Conservation (phyloP, 92 coral and sea anemone species). For the Actinernus sp. region DNA sequence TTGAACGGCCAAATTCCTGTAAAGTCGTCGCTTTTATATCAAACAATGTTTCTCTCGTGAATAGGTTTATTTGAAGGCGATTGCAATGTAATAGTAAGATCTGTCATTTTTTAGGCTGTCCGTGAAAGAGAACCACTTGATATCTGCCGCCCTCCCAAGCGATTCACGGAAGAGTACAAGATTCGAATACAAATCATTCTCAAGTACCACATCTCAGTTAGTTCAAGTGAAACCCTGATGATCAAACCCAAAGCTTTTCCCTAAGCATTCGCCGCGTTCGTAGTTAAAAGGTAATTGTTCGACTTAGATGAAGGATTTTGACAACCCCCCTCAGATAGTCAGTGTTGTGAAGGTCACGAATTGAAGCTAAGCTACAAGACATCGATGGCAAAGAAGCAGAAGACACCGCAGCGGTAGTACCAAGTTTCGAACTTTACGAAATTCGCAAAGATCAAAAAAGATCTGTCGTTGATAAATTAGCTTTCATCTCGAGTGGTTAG, state of each 20-base stretch:
- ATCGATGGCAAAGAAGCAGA: not conserved
- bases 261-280: no score
- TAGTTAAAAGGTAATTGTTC: not conserved
- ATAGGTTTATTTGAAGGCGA: no score
- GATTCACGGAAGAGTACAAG: no score
- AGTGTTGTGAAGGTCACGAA: slow-evolving; percentile 4
- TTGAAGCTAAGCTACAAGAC: not conserved
- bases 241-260: no score
- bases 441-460: no score
- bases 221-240: slow-evolving; percentile 10
- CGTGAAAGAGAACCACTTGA: not conserved
- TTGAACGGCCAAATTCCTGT: no score
- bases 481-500: not conserved
- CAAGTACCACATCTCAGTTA: no score
- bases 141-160: slow-evolving; percentile 19
- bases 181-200: no score
- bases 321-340: slow-evolving; percentile 1
- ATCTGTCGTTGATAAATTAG: not conserved
- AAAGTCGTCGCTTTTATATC: no score
- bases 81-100: slow-evolving; percentile 1
- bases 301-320: not conserved
- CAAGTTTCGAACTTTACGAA: no score
- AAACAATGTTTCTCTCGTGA: no score
- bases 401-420: no score
- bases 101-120: not conserved